Conservation (phyloP, 2,797 vertebrate species). For the Onychomys torridus region DNA sequence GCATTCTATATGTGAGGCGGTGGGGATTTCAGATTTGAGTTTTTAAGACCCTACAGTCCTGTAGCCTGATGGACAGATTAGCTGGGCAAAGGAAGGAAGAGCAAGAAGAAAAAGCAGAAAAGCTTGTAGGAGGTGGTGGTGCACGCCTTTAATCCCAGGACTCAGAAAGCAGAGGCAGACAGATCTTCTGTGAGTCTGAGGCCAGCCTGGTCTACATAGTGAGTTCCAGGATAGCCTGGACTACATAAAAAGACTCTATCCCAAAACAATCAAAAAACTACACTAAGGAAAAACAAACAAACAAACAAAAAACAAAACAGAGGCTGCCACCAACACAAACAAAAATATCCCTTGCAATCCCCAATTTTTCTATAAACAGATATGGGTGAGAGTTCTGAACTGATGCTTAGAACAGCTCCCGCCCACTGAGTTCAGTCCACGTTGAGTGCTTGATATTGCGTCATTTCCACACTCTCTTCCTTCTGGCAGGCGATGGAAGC, state of each 20-base stretch:
- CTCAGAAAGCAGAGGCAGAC: background rate
- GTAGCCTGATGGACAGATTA: background rate
- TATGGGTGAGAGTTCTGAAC: background rate
- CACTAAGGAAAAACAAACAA: background rate
- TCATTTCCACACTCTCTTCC: background rate
- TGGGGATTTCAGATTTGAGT: background rate
- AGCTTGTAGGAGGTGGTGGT: rapidly evolving
- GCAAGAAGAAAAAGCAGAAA: constrained; percentile 1
- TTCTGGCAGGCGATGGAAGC: background rate
- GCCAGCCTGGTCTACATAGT: background rate
- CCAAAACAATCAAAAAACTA: background rate
- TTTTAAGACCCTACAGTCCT: background rate
- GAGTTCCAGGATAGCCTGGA: background rate
- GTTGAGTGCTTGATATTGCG: background rate
- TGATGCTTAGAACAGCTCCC: background rate
- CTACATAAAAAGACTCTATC: background rate
- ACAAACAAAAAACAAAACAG: too few species aligned
- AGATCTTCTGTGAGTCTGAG: background rate
- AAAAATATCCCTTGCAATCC: background rate
- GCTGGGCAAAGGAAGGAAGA: background rate
- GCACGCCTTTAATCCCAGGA: background rate
- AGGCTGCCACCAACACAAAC: background rate
- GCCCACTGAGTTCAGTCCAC: background rate
- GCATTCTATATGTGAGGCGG: background rate
- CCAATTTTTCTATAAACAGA: constrained; percentile 2